A percentile compares a stretch with the other conserved stretches of the same genome.
Conservation (phyloP, 2,888 invertebrate genomes). For the Heliconius charithonia region DNA sequence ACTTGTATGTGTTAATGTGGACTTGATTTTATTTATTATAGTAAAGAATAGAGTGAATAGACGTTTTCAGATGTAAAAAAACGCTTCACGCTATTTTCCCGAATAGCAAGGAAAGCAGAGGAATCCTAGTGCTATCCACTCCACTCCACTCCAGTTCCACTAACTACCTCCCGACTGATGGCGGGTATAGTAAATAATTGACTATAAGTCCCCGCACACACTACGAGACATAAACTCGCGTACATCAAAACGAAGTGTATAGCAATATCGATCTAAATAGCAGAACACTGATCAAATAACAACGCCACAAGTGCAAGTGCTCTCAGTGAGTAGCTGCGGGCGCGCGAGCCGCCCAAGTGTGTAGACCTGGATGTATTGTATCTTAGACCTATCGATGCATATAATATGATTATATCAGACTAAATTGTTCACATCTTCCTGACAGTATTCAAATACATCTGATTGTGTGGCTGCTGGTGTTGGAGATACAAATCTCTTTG, state of each 20-base stretch:
- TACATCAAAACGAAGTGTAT: no score
- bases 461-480: background rate
- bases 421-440: background rate
- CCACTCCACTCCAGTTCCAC: no score
- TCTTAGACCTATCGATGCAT: background rate
- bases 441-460: background rate
- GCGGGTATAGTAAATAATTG: no score
- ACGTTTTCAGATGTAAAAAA: no score
- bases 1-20: background rate
- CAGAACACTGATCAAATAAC: slow-evolving; percentile 10
- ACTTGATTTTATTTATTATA: background rate
- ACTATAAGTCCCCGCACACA: no score
- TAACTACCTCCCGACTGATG: no score
- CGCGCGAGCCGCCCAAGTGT: background rate
- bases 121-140: no score
- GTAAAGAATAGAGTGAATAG: background rate
- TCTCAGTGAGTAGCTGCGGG: slow-evolving; percentile 11
- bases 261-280: background rate
- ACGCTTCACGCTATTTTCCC: no score
- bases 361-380: background rate
- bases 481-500: no score
- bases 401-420: background rate
- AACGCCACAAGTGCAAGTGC: background rate
- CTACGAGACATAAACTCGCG: no score
- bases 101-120: no score